Evolutionary conservation across 1,140 invertebrate genomes (phyloP), one percentile per base, ranked within the genome.

Genomic region (Meloidogyne exigua): DNA sequence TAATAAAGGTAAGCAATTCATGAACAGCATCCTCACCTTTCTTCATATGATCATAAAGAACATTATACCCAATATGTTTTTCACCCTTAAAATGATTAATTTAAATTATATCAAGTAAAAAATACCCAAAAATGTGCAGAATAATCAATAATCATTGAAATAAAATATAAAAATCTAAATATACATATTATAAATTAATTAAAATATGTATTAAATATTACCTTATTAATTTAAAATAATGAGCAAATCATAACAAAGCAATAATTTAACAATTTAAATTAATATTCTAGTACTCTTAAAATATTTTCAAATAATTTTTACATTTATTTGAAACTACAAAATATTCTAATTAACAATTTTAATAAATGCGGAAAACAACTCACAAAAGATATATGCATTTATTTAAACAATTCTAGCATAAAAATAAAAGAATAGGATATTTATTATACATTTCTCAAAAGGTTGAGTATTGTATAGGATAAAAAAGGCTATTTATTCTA

Each of bases 11-110:
- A n/a, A 74, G 70, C 13, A 86, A 63, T 39, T 86, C 84, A 4
- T 84, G 75, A 11, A 85, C 78, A 12, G 80, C 67, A 21, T 85
- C 82, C 36, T 86, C 83, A 5, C 84, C 84, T 39, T 76, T 79
- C 44, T 86, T 86, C 39, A 87, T 76, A 72, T 86, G 87, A 44
- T 87, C 85, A 68, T 86, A 87, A 13, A 86, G 76, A 49, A 81
- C 84, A 73, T 85, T 83, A 70, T 85, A 85, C 0, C 84, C 84
- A 73, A 85, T 78, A 74, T 85, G 85, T 39, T 80, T 81, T 23
- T 85, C 84, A 68, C 84, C 84, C 83, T 86, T 39, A 26, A 83
- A n/a, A n/a, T n/a, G n/a, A n/a, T n/a, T 78, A 75, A 72, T 18
- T 44, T 1, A 44, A n/a, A n/a, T 15, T 1, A n/a, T 21, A 57